Base-by-base conservation (phyloP, 2,797 vertebrate species). In the Sebastiscus tertius region DNA sequence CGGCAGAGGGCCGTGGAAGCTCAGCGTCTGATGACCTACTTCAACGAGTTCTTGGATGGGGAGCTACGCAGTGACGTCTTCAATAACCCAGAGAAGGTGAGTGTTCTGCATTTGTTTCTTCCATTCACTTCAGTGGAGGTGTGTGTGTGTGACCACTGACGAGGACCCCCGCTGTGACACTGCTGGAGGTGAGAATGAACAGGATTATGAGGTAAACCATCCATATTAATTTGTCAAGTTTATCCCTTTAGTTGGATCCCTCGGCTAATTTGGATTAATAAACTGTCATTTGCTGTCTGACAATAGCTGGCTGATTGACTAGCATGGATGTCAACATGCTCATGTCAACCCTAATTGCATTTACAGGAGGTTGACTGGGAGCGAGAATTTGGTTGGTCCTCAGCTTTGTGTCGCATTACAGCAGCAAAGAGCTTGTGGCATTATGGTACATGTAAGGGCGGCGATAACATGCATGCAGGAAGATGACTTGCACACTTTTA, bases 1-100 rank as follows among this genome's bases (percentile, higher is more conserved):
- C 96, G 99, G 79, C 99, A 99, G 93, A 96, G 99, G 84, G 98
- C 98, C 20, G 99, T 99, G 83, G 99, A 99, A 86, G 98, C 98
- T 85, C 98, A 99, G 95, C 98, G 98, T 87, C 94, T 99, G 89
- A 99, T 99, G 99, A 99, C 98, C 80, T 99, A 99, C 93, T 99
- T 99, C 94, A 99, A 99, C 86, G 99, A 99, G 94, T 99, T 99
- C 96, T 94, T 99, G 88, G 98, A 99, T 89, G 99, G 99, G 94
- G 98, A 99, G 86, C 96, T 99, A 89, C 98, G 98, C 94, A 99
- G 98, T 89, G 98, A 99, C 77, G 98, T 99, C 93, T 99, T 99
- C 96, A 98, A 97, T 95, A 98, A 99, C 95, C 97, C 98, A 85
- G 98, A 99, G 82, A 99, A 99, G 97, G 99, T 99, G 70, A 81